phyloP scores from a whole-genome alignment of 2,888 invertebrate species.

The Aricia artaxerxes region DNA sequence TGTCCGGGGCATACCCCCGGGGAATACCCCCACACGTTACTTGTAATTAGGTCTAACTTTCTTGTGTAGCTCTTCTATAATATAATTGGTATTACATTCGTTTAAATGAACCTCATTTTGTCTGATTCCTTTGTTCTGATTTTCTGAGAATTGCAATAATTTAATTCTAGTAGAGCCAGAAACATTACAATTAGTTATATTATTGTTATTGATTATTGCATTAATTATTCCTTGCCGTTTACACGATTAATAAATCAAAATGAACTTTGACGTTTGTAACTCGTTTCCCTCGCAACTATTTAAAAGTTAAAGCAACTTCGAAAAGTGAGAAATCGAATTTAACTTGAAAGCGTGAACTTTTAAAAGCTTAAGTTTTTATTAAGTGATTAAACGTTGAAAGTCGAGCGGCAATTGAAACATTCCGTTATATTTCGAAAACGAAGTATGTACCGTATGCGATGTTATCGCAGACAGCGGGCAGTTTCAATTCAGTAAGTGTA shows the following conservation, averaged over 20 bases:
- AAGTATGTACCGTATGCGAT: neutral
- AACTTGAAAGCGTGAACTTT: neutral
- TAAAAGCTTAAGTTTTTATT: constrained; percentile 14
- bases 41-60: constrained; percentile 5
- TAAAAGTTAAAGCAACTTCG: neutral
- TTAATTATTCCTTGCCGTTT: neutral
- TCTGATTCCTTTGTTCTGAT: too few species aligned
- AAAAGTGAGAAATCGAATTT: constrained; percentile 16
- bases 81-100: neutral
- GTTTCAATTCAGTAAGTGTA: neutral
- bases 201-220: neutral
- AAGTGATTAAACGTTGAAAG: neutral
- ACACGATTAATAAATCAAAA: neutral
- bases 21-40: neutral
- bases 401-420: neutral
- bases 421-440: neutral
- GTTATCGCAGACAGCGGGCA: neutral
- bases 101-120: neutral
- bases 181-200: neutral
- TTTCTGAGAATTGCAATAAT: too few species aligned
- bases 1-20: neutral
- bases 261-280: neutral
- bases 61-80: neutral
- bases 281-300: neutral
- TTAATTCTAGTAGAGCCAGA: too few species aligned